Base-by-base conservation (phyloP, 1,140 invertebrate species). In the Cydia splendana region DNA sequence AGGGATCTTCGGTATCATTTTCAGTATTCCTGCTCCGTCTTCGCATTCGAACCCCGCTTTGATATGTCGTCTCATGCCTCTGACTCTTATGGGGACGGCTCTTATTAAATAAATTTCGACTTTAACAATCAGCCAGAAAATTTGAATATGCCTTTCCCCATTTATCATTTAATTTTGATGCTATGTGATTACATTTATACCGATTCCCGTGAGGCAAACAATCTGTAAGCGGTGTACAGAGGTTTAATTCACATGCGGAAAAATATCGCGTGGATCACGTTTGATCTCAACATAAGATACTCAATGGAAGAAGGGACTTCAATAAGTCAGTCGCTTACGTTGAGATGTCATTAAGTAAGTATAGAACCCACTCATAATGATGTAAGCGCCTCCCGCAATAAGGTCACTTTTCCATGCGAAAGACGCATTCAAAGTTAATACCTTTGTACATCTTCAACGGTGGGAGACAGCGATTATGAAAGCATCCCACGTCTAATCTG, bases 401-500 rank as follows among this genome's bases (percentile, higher is more conserved):
- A 24, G 20, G 20, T 62, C 57, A 10, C 2, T 24, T 24, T 62
- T 12, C 20, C 57, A 18, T 53, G 15, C 18, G n/a, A 62, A 24
- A 62, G 2, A 62, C 20, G 2, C 20, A 24, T 20, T 24, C 5
- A 24, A 20, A 62, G 57, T 62, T 20, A 18, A 10, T 62, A 24
- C 20, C n/a, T 62, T 24, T 62, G 18, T 12, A 62, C 45, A 53
- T 18, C n/a, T 53, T 18, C n/a, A 6, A 7, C 53, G 15, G 6
- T 18, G 15, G n/a, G 20, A 62, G 57, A 62, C 57, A 62, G 34
- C 18, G 34, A 71, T 71, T 71, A 71, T 71, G 67, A 71, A 71
- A 71, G 67, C 34, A 71, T 71, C 67, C 67, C 67, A 71, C 67
- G 67, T 34, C 30, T 71, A 71, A 71, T 71, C 67, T 71, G 20